These are phyloP conservation scores for Alosa alosa DNA, from an alignment of 2,113 vertebrate genomes.

Conservation along the genomic window DNA sequence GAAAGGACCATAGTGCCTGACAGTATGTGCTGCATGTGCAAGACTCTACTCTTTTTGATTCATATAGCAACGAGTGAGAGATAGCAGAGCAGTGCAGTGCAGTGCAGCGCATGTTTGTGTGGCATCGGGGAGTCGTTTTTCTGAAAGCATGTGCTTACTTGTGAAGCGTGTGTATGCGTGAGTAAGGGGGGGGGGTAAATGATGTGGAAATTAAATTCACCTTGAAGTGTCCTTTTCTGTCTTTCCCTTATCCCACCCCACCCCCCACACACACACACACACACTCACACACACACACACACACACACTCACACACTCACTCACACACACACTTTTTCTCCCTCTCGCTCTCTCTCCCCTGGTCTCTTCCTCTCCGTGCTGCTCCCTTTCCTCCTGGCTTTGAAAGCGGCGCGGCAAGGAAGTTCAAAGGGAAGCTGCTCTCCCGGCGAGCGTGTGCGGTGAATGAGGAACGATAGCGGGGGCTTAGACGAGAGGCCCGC, in stretches of 20 bases:
- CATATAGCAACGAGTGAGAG: too few relatives aligned
- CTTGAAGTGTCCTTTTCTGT: conserved; percentile 72
- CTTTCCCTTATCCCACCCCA: conserved; percentile 46
- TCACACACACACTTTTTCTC: conserved; percentile 57
- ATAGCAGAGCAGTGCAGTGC: not conserved
- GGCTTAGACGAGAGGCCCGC: conserved; percentile 50
- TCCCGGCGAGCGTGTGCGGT: conserved; percentile 51
- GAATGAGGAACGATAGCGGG: conserved; percentile 58
- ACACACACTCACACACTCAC: not conserved
- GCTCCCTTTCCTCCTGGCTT: conserved; percentile 67
- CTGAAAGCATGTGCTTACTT: conserved; percentile 73
- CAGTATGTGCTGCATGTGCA: not conserved
- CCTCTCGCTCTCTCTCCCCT: conserved; percentile 53
- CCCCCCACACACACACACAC: too few relatives aligned
- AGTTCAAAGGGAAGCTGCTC: conserved; percentile 71
- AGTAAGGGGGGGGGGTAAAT: conserved; percentile 63
- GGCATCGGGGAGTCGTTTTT: conserved; percentile 62
- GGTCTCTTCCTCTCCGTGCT: conserved; percentile 40
- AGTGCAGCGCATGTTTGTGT: conserved; percentile 54
- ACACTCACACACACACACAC: not conserved
- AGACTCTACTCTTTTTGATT: not conserved
- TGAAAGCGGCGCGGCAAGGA: conserved; percentile 67
- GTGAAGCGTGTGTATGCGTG: conserved; percentile 40
- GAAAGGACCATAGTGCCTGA: not conserved
- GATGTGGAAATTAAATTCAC: conserved; percentile 79